Evolutionary conservation across 2,797 vertebrate genomes (phyloP), one percentile per base, ranked within the genome.

Genomic region (Sardinella longiceps): DNA sequence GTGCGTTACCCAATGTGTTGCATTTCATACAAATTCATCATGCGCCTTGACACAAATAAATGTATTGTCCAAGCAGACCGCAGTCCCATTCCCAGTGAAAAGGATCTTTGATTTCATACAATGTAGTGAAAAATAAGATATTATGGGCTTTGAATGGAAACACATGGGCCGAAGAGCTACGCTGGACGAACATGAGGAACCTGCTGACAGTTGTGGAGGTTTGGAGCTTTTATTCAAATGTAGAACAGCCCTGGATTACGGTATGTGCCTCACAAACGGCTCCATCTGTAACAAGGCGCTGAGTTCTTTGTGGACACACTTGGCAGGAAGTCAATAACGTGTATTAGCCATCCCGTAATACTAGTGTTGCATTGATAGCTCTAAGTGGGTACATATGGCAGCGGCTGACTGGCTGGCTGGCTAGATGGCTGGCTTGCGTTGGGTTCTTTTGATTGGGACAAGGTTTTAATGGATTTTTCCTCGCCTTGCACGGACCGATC

Each of bases 291-390:
- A 46, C 77, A 82, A 91, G 90, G 93, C 90, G 92, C 92, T 91
- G 87, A 91, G 86, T 89, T 92, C 92, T 90, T 93, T 93, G 95
- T 93, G 94, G 93, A 92, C 94, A 93, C 92, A 88, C 93, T 92
- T 95, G 93, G 95, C 94, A 93, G 94, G 84, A 93, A 96, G 95
- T 97, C 95, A 95, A 96, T 95, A 90, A 88, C 80, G 89, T 90
- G 89, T 94, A 93, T 91, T 87, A 95, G 94, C 95, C 91, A 92
- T 89, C 89, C 86, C 90, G 87, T 91, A 91, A 89, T 93, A 20
- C 70, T 77, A 7, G 90, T 90, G 91, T 80, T 85, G 86, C 90
- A 96, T 93, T 90, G 90, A 94, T 95, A 94, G 93, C 89, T 58
- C 89, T 95, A 94, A 96, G 95, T 92, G 93, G 94, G 92, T 91